phyloP scores from a whole-genome alignment of 64 coral and sea anemone genomes.

The Acropora yongei region DNA sequence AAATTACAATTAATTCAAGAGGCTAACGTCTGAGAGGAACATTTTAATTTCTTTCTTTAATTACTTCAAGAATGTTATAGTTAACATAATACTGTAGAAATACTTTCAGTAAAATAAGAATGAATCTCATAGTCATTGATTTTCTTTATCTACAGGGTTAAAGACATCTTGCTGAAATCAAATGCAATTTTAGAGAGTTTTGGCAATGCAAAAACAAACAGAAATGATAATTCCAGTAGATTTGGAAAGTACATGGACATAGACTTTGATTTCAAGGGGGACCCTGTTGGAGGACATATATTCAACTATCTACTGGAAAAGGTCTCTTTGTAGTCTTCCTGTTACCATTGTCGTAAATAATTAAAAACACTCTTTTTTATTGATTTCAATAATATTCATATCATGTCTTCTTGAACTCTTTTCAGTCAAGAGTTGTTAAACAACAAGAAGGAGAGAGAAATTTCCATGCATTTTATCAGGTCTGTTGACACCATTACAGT shows the following conservation, averaged over 20 bases:
- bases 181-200: slow-evolving; percentile 97
- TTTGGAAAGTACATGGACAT: slow-evolving; percentile 99
- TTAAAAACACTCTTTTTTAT: not conserved
- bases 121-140: not conserved
- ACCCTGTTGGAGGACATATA: slow-evolving; percentile 97
- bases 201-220: slow-evolving; percentile 94
- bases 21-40: no score
- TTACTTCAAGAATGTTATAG: no score
- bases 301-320: slow-evolving; percentile 98
- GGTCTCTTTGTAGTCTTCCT: slow-evolving; percentile 33
- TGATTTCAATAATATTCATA: no score
- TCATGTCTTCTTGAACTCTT: not conserved
- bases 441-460: slow-evolving; percentile 96
- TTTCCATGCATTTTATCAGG: slow-evolving; percentile 99
- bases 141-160: slow-evolving; percentile 68
- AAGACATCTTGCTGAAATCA: slow-evolving; percentile 91
- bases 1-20: no score
- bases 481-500: not conserved
- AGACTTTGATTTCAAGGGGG: slow-evolving; percentile 99
- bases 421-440: slow-evolving; percentile 95
- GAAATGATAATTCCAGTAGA: slow-evolving; percentile 99
- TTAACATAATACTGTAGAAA: no score
- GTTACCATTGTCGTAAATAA: not conserved
- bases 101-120: not conserved
- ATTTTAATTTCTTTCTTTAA: no score